These are phyloP conservation scores for Agrochola lychnidis DNA, from an alignment of 2,888 invertebrate genomes.

Conservation along the genomic window DNA sequence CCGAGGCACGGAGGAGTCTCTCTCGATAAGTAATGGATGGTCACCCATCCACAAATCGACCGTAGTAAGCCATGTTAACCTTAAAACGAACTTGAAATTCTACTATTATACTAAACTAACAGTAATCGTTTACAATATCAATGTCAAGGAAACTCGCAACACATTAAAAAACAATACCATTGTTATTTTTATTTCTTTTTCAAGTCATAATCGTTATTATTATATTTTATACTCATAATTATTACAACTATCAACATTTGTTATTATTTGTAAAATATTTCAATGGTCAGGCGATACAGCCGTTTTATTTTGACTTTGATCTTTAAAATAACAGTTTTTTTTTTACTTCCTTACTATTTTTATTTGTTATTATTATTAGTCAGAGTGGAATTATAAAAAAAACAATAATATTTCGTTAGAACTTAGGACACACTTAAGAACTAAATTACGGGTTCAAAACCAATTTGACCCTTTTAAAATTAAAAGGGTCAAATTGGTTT, in stretches of 20 bases:
- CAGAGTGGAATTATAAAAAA: neutral
- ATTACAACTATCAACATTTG: conserved; percentile 6
- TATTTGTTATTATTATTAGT: neutral
- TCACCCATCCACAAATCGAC: neutral
- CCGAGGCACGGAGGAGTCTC: neutral
- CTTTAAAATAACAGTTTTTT: conserved; percentile 24
- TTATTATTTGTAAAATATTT: conserved; percentile 21
- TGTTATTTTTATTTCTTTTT: conserved; percentile 20
- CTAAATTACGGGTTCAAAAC: neutral
- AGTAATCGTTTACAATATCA: conserved; percentile 4
- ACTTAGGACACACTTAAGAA: neutral
- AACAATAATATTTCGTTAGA: neutral
- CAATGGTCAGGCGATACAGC: neutral
- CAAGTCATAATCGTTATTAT: conserved; percentile 20
- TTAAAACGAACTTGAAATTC: conserved; percentile 2
- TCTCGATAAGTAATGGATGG: neutral
- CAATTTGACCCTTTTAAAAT: neutral
- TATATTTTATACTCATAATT: conserved; percentile 15
- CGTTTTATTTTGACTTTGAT: conserved; percentile 24
- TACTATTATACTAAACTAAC: neutral
- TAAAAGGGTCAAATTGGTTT: too few species aligned
- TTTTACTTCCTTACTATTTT: conserved; percentile 4
- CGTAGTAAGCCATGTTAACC: neutral
- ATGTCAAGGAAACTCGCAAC: conserved; percentile 24
- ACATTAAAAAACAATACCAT: conserved; percentile 14